Evolutionary conservation across 2,888 invertebrate species (phyloP), one percentile per base, ranked within the genome.

Genomic region (Harpalus rubripes): DNA sequence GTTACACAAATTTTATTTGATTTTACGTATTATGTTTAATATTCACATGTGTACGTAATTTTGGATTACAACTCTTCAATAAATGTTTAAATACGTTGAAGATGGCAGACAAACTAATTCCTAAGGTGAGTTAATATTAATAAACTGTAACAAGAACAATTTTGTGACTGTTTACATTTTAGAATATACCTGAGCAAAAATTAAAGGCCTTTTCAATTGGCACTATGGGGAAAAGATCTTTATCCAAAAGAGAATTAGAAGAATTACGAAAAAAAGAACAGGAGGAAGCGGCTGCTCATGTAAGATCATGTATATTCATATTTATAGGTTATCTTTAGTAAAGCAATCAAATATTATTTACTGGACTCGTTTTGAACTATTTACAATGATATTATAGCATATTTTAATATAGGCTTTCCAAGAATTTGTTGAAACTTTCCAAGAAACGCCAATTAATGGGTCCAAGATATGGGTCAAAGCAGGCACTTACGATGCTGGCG

Each of bases 381-480:
- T 22, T 22, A 1, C 22, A 22, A 22, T 22, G 22, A 22, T 5
- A 32, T 32, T 5, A 32, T 5, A 6, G 5, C 6, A 32, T 32
- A 32, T 32, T 32, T 52, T 7, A 68, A 26, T 56, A 8, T 84
- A 96, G 95, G 98, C 97, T 0, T 99, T 98, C 91, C 97, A 98
- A 93, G 98, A 99, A 91, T 99, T 99, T 93, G 98, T 99, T 63
- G 98, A 98, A 87, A 98, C 98, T 7, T 99, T 99, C 92, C 97
- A 98, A 93, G 98, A 98, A 88, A 94, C 95, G 0, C 95, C 96
- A 0, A 94, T 94, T 81, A 94, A 94, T 88, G 95, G 96, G 15
- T 94, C 95, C 7, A 99, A 98, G 92, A 96, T 98, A 63, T 99
- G 99, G 98, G 97, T 99, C 6, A 98, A 99, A 92, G 99, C 99